Evolutionary conservation across 2,888 invertebrate genomes (phyloP).

Genomic region (Escarpia spicata): DNA sequence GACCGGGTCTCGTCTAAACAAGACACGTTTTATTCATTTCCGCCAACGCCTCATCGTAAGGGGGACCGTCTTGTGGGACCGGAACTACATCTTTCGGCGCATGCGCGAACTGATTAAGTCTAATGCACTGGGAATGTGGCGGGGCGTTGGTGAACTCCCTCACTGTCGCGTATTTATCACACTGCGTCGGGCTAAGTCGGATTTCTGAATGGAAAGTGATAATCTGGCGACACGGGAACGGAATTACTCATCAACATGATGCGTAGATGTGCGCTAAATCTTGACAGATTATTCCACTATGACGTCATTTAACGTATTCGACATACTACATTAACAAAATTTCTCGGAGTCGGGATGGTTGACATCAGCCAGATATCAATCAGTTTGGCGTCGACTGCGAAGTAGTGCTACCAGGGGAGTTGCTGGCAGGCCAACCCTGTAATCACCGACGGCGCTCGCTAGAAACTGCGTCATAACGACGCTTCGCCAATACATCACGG

Average conservation of each 20-base stretch:
- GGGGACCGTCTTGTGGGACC: background rate
- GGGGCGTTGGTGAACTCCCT: background rate
- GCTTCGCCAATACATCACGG: background rate
- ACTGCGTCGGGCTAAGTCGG: background rate
- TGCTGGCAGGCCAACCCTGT: background rate
- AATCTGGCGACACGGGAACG: background rate
- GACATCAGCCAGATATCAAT: background rate
- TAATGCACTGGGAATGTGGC: background rate
- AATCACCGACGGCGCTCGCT: background rate
- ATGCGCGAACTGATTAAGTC: background rate
- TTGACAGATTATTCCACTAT: background rate
- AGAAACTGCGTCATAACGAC: background rate
- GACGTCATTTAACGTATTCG: background rate
- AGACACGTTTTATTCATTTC: background rate
- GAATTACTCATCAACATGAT: background rate
- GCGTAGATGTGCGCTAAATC: background rate
- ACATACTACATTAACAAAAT: background rate
- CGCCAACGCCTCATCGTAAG: background rate
- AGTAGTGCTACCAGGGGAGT: background rate
- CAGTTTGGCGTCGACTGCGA: background rate
- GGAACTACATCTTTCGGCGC: background rate
- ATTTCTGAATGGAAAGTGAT: background rate
- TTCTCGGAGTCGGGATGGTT: background rate
- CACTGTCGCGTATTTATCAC: background rate
- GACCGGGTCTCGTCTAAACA: background rate